A percentile compares a stretch with the other conserved stretches of the same genome.
Evolutionary conservation across 1,140 invertebrate species (phyloP).

Genomic region (Galleria mellonella): DNA sequence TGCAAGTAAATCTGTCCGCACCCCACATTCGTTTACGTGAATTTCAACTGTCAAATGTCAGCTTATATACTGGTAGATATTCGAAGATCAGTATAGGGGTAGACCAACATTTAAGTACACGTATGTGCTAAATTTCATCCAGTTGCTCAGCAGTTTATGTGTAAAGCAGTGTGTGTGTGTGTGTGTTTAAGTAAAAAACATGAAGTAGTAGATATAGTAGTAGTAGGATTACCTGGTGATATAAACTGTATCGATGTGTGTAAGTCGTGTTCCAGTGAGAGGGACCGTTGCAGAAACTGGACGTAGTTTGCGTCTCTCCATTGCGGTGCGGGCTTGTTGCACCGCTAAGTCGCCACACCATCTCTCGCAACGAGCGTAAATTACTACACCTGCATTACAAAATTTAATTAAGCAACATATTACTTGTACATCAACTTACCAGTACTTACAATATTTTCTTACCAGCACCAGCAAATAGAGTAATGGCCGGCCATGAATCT

Average conservation of each 20-base stretch:
- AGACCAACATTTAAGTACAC: too few species aligned
- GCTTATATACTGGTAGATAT: too few species aligned
- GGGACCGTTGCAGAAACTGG: slow-evolving; percentile 31
- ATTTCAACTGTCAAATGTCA: too few species aligned
- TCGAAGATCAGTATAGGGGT: too few species aligned
- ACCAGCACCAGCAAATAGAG: slow-evolving; percentile 69
- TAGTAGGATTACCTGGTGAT: slow-evolving; percentile 56
- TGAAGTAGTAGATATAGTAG: too few species aligned
- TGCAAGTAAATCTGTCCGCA: too few species aligned
- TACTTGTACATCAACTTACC: not conserved
- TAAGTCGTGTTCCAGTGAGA: slow-evolving; percentile 36
- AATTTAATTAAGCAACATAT: not conserved
- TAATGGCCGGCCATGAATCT: slow-evolving; percentile 69
- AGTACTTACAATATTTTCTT: slow-evolving; percentile 11
- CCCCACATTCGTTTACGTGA: too few species aligned
- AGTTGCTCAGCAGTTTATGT: too few species aligned
- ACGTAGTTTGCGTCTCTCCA: slow-evolving; percentile 42
- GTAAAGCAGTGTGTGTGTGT: too few species aligned
- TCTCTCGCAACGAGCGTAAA: slow-evolving; percentile 65
- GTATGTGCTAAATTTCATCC: too few species aligned
- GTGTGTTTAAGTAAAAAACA: too few species aligned
- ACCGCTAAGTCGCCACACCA: slow-evolving; percentile 62
- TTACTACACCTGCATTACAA: slow-evolving; percentile 52
- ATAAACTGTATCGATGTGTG: slow-evolving; percentile 68
- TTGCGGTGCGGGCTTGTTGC: slow-evolving; percentile 41